Conservation (phyloP, 2,888 invertebrate species). For the Pyrrhopygopsis socrates region DNA sequence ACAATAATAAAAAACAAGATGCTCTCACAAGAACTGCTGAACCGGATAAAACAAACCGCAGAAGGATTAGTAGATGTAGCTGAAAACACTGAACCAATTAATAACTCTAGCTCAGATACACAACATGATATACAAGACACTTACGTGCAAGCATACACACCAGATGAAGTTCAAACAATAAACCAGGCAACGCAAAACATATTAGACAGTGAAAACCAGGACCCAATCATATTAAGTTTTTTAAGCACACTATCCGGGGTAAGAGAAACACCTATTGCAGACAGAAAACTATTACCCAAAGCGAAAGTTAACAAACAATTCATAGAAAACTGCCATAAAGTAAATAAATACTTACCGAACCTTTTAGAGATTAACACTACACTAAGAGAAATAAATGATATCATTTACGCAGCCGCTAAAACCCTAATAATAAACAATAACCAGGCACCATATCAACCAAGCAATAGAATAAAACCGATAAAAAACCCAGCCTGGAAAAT, state of each 20-base stretch:
- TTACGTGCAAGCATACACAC: too few species aligned
- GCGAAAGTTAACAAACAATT: background rate
- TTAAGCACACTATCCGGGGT: background rate
- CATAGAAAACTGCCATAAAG: background rate
- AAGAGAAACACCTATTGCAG: background rate
- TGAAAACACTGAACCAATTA: too few species aligned
- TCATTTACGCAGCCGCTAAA: slow-evolving; percentile 38
- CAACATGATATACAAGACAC: background rate
- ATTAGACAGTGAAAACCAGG: slow-evolving; percentile 6
- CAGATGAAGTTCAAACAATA: too few species aligned
- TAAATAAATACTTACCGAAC: slow-evolving; percentile 43
- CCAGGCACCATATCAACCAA: slow-evolving; percentile 24
- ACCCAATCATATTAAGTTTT: background rate
- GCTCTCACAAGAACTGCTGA: background rate
- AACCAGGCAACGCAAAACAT: background rate
- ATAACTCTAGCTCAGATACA: too few species aligned
- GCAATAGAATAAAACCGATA: background rate
- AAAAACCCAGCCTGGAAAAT: slow-evolving; percentile 33
- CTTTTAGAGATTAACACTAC: slow-evolving; percentile 11
- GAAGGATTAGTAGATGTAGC: too few species aligned
- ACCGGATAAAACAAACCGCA: background rate
- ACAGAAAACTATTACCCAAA: background rate
- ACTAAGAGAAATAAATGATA: too few species aligned
- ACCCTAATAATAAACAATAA: slow-evolving; percentile 24
- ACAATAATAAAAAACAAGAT: slow-evolving; percentile 5